Evolutionary conservation across 1,140 invertebrate species (phyloP).

Genomic region (Belonocnema kinseyi): DNA sequence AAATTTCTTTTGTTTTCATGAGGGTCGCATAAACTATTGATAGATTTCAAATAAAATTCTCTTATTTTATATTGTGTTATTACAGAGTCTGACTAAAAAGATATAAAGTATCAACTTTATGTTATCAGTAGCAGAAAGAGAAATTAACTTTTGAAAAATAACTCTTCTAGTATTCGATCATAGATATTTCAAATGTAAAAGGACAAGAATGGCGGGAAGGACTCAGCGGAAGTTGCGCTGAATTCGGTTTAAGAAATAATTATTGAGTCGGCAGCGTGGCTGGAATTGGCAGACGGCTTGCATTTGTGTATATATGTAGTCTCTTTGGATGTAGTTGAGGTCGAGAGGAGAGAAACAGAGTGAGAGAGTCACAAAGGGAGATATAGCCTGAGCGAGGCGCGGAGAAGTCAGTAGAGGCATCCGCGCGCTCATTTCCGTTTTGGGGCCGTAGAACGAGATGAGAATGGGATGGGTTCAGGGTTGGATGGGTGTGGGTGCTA

Average conservation of each 20-base stretch:
- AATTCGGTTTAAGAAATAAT: constrained; percentile 67
- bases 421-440: constrained; percentile 75
- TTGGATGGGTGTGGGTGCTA: constrained; percentile 60
- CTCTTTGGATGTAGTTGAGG: constrained; percentile 48
- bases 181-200: neutral
- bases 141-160: too few species aligned
- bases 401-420: constrained; percentile 66
- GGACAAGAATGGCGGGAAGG: constrained; percentile 28
- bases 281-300: constrained; percentile 34
- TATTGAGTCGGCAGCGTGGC: constrained; percentile 50
- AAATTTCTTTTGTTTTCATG: too few species aligned
- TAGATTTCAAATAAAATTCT: too few species aligned
- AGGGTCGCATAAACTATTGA: too few species aligned
- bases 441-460: constrained; percentile 61
- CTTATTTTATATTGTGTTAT: too few species aligned
- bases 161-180: too few species aligned
- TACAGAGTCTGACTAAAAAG: too few species aligned
- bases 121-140: too few species aligned
- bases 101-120: too few species aligned
- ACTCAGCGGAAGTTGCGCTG: constrained; percentile 54
- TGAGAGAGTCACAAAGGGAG: constrained; percentile 55
- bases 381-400: constrained; percentile 47
- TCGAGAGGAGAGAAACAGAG: constrained; percentile 49
- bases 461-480: constrained; percentile 49
- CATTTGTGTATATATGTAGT: constrained; percentile 41